Evolutionary conservation across 2,888 invertebrate species (phyloP).

Genomic region (Andrena dorsata): DNA sequence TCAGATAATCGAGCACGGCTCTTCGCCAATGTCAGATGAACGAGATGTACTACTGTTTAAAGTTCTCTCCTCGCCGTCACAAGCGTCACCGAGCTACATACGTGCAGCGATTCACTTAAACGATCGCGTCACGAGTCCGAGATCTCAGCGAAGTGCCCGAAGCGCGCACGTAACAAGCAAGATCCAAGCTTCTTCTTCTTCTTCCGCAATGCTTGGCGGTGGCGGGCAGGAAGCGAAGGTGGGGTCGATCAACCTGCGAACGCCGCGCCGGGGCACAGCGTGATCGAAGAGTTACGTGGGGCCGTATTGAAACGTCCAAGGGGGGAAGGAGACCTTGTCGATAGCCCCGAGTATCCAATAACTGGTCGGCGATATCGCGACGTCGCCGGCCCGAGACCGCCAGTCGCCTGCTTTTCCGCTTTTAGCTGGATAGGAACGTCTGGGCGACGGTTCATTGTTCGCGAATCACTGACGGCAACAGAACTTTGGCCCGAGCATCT

Average conservation of each 20-base stretch:
- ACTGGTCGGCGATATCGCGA: conserved; percentile 56
- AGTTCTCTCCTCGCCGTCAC: too few species aligned
- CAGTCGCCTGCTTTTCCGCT: conserved; percentile 75
- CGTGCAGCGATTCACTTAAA: too few species aligned
- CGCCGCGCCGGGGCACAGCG: conserved; percentile 19
- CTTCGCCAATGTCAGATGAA: too few species aligned
- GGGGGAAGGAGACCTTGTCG: conserved; percentile 41
- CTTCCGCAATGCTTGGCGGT: conserved; percentile 4
- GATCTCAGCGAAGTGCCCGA: background rate
- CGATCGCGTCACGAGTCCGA: too few species aligned
- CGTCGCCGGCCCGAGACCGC: conserved; percentile 66
- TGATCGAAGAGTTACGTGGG: conserved; percentile 30
- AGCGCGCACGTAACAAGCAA: background rate
- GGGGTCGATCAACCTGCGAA: conserved; percentile 46
- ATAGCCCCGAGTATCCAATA: conserved; percentile 65
- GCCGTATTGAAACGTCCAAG: conserved; percentile 1
- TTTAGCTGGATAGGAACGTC: conserved; percentile 58
- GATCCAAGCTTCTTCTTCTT: background rate
- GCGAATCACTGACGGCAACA: conserved; percentile 35
- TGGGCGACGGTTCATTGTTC: conserved; percentile 52
- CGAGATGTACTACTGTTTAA: too few species aligned
- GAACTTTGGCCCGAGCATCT: conserved; percentile 31
- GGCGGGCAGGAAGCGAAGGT: conserved; percentile 14
- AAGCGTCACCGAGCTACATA: too few species aligned
- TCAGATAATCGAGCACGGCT: too few species aligned